Base-by-base conservation (phyloP, 2,888 invertebrate species). In the Ormyrus nitidulus region DNA sequence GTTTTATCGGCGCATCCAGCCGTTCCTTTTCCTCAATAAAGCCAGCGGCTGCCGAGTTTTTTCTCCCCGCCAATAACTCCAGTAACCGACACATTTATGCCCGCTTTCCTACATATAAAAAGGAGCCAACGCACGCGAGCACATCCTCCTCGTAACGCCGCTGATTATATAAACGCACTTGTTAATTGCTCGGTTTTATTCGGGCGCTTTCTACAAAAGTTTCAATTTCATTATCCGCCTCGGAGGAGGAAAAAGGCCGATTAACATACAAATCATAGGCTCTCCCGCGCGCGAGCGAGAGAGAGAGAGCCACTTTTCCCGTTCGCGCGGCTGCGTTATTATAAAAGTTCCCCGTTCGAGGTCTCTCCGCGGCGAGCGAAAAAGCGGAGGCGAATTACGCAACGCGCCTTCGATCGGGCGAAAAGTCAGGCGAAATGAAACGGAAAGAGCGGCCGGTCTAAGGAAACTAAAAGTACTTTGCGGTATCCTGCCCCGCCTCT, bases 151-250 rank as follows among this genome's bases (percentile, higher is more conserved):
- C 69, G 19, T 48, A 13, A 44, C 34, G 9, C 58, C 8, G 8
- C 0, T 6, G 75, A 70, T 77, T 77, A 77, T 77, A 77, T 77
- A 77, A 77, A 77, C 54, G 54, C 69, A 34, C 34, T 34, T 34
- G 62, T 77, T 77, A 77, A 69, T 77, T 77, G 70, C 62, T 69
- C 64, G 70, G 48, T 77, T 77, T 66, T 66, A 64, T 66, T 13
- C 56, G 48, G 34, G 62, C 13, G 56, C 69, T 77, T 77, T 77
- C 76, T 77, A 77, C 70, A 6, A 62, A 62, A 64, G 34, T 64
- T 69, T 70, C 69, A 64, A 56, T 70, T 70, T 77, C 66, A 64
- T 77, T 70, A 70, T 69, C 54, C 54, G 61, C 19, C 11, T 9
- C n/a, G 51, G n/a, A 48, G 10, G 34, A 58, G 56, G 49, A 53